Conservation (phyloP, 2,888 invertebrate genomes). For the Drosophila niveifrons region DNA sequence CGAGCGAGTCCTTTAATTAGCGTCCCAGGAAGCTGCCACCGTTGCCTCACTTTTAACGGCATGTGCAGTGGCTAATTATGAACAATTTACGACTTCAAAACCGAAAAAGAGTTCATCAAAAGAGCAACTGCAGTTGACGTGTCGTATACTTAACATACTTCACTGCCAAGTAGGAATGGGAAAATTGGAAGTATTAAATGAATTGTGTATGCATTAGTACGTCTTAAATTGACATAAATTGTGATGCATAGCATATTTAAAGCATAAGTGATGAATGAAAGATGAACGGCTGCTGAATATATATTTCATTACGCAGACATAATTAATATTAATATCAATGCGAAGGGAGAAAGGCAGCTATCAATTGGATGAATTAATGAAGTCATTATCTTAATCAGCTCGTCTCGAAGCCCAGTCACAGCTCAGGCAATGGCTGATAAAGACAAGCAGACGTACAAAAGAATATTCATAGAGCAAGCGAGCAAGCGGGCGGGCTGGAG, state of each 20-base stretch:
- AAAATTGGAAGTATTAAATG: constrained; percentile 9
- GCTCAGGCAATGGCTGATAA: constrained; percentile 11
- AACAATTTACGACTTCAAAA: constrained; percentile 48
- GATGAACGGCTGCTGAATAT: background rate
- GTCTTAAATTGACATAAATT: too few species aligned
- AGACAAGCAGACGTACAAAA: constrained; percentile 2
- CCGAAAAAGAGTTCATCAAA: background rate
- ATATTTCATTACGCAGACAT: constrained; percentile 46
- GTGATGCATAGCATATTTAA: background rate
- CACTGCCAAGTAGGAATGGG: background rate
- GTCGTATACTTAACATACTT: constrained; percentile 18
- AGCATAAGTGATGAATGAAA: background rate
- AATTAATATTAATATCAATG: constrained; percentile 57
- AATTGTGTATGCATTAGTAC: background rate
- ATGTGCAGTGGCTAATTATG: constrained; percentile 62
- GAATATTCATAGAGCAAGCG: constrained; percentile 3
- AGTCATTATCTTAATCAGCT: constrained; percentile 70
- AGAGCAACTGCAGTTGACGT: background rate
- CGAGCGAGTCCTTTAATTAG: constrained; percentile 75
- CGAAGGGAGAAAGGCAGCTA: constrained; percentile 6
- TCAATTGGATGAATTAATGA: constrained; percentile 63
- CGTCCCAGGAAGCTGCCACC: constrained; percentile 50
- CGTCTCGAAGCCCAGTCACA: background rate
- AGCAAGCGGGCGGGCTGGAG: constrained; percentile 3
- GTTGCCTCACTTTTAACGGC: constrained; percentile 32